A percentile compares a stretch with the other conserved stretches of the same genome.
phyloP scores from a whole-genome alignment of 2,797 vertebrate species.

The Alauda arvensis region DNA sequence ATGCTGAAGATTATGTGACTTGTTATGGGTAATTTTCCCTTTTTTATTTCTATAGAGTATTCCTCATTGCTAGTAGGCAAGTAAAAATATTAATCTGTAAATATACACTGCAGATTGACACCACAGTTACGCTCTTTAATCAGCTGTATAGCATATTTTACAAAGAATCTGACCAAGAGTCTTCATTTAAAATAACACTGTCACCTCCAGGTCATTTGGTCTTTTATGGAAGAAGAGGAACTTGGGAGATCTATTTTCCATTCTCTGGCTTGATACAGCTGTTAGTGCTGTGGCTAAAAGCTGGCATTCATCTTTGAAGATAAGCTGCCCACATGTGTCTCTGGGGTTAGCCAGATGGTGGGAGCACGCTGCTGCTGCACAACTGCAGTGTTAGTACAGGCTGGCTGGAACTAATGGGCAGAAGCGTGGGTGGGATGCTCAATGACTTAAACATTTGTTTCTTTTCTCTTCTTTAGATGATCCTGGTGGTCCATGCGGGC shows the following conservation, averaged over 20 bases:
- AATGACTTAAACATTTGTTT: conserved; percentile 49
- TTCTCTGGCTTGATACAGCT: conserved; percentile 35
- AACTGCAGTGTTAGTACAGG: conserved; percentile 26
- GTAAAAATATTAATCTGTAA: neutral
- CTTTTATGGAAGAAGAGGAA: neutral
- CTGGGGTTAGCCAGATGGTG: conserved; percentile 40
- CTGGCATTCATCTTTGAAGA: conserved; percentile 35
- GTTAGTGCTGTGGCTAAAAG: conserved; percentile 16
- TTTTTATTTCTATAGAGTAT: neutral
- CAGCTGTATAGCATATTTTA: neutral
- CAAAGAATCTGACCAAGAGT: neutral
- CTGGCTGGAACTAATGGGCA: conserved; percentile 50
- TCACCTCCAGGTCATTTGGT: neutral
- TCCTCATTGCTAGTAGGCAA: neutral
- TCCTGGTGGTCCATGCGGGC: neutral
- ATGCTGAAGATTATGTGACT: neutral
- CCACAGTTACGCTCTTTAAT: neutral
- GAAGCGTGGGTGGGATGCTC: conserved; percentile 33
- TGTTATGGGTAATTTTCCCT: neutral
- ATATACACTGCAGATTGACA: neutral
- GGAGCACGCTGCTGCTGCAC: neutral
- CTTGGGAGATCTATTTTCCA: conserved; percentile 21
- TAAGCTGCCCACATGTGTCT: conserved; percentile 42
- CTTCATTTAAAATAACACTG: neutral
- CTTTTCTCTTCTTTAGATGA: neutral